Conservation (phyloP, 1,140 invertebrate species). For the Maniola jurtina region DNA sequence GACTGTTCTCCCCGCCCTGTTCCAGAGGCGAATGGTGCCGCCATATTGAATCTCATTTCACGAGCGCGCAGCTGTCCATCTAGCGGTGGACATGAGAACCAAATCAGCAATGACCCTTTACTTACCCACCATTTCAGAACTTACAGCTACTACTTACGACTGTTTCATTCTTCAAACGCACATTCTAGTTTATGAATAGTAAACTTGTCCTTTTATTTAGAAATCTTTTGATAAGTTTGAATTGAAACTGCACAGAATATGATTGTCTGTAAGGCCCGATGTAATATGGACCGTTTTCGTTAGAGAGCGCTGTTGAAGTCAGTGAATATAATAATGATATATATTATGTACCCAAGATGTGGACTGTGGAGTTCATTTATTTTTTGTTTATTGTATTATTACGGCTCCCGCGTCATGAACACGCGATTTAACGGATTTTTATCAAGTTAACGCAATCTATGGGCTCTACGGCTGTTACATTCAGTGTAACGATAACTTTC, state of each 20-base stretch:
- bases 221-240: neutral
- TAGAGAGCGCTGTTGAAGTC: slow-evolving; percentile 24
- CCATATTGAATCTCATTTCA: slow-evolving; percentile 72
- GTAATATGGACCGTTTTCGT: slow-evolving; percentile 5
- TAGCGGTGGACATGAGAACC: slow-evolving; percentile 44
- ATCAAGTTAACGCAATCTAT: no score
- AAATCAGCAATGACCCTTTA: slow-evolving; percentile 12
- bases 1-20: slow-evolving; percentile 77
- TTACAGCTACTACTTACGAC: neutral
- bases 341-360: no score
- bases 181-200: neutral
- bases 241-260: neutral
- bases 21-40: slow-evolving; percentile 73
- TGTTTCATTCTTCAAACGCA: neutral
- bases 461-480: no score
- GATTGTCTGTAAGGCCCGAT: neutral
- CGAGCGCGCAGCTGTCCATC: slow-evolving; percentile 52
- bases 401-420: no score
- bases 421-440: no score
- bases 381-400: slow-evolving; percentile 3
- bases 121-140: neutral
- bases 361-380: neutral
- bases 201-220: neutral
- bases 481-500: no score
- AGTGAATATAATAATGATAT: slow-evolving; percentile 23